phyloP scores from a whole-genome alignment of 2,888 invertebrate genomes.

The Dusona sp. region DNA sequence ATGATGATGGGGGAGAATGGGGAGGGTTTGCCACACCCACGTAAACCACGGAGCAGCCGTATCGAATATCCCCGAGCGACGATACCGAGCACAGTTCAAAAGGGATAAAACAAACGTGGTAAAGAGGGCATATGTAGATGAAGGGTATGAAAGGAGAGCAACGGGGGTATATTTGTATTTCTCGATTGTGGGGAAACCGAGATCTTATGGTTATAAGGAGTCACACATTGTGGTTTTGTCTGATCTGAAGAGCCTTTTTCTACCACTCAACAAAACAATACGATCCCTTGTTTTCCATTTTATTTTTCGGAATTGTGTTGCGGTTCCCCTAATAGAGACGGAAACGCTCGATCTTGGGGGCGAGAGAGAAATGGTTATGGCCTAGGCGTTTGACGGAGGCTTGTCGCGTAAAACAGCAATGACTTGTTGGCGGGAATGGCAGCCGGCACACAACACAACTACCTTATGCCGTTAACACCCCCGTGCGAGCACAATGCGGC shows the following conservation, averaged over 20 bases:
- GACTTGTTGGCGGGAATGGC: slow-evolving; percentile 18
- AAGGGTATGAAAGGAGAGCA: neutral
- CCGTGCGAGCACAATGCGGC: neutral
- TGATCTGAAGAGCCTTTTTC: neutral
- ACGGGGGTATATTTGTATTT: neutral
- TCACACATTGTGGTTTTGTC: neutral
- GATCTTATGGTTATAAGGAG: neutral
- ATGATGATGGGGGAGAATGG: slow-evolving; percentile 1
- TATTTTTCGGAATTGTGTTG: neutral
- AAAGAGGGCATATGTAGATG: neutral
- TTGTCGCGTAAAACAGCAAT: neutral
- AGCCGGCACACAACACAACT: neutral
- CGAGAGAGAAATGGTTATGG: neutral
- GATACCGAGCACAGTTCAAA: slow-evolving; percentile 22
- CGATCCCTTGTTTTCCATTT: neutral
- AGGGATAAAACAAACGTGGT: slow-evolving; percentile 13
- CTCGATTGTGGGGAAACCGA: neutral
- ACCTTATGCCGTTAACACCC: neutral
- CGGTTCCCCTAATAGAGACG: neutral
- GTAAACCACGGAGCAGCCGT: slow-evolving; percentile 35
- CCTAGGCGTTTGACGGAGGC: too few relatives aligned
- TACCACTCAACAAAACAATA: neutral
- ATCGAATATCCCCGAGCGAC: slow-evolving; percentile 18
- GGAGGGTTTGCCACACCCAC: slow-evolving; percentile 68
- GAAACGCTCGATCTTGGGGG: neutral